Conservation (phyloP, 2,113 vertebrate species). For the Halcyon senegalensis region DNA sequence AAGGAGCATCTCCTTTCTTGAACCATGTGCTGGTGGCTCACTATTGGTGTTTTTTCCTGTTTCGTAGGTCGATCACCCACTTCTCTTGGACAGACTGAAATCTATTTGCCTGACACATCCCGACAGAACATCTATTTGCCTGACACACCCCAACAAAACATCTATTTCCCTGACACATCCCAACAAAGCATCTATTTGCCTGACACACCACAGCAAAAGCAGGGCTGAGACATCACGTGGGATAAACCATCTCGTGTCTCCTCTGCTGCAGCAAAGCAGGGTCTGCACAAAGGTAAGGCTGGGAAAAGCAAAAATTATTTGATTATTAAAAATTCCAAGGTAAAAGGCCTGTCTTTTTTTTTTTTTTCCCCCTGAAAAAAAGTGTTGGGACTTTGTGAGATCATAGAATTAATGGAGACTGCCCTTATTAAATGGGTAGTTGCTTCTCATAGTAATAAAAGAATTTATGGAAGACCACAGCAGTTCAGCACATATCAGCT, state of each 20-base stretch:
- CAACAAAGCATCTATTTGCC: too few relatives aligned
- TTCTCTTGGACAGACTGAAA: background rate
- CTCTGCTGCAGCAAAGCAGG: fast-evolving
- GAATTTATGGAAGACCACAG: background rate
- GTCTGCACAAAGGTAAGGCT: background rate
- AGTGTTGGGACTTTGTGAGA: background rate
- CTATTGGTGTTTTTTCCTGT: background rate
- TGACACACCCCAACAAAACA: too few relatives aligned
- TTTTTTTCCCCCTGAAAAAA: background rate
- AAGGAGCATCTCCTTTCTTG: background rate
- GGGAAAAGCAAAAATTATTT: background rate
- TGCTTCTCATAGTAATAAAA: background rate
- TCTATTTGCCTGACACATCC: background rate
- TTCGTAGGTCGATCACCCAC: background rate
- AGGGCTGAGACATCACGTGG: background rate
- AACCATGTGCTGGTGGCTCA: background rate
- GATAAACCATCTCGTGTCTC: background rate
- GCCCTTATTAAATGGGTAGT: background rate
- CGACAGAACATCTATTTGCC: background rate
- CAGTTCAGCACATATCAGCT: background rate
- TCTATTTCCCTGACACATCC: too few relatives aligned
- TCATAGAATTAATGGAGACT: background rate
- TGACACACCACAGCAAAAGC: background rate
- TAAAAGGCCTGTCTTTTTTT: background rate
- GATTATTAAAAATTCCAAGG: background rate